These are phyloP conservation scores for Microcebus griseorufus DNA, from an alignment of 2,113 vertebrate genomes.

Conservation along the genomic window DNA sequence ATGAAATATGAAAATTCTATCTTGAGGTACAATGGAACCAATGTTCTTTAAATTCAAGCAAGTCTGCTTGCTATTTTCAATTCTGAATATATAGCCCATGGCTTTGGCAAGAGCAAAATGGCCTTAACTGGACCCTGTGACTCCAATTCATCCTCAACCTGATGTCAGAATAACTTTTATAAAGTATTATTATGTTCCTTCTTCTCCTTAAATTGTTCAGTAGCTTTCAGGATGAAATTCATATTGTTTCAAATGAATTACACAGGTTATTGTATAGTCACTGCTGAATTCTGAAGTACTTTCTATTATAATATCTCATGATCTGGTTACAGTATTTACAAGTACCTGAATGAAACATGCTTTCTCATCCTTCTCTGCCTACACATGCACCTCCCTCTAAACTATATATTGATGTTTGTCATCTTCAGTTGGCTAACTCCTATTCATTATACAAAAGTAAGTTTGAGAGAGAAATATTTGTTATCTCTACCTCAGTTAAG, in stretches of 20 bases:
- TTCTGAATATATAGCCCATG: not conserved
- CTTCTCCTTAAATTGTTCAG: not conserved
- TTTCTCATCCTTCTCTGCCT: not conserved
- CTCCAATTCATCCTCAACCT: not conserved
- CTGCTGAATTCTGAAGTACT: not conserved
- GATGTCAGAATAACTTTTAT: not conserved
- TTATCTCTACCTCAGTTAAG: not conserved
- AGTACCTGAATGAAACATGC: not conserved
- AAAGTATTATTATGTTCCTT: not conserved
- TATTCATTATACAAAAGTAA: not conserved
- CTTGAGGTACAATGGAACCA: not conserved
- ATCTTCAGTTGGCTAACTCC: not conserved
- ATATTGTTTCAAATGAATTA: not conserved
- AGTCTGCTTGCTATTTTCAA: not conserved
- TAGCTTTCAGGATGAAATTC: conserved; percentile 23
- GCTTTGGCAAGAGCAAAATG: not conserved
- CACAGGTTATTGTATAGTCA: not conserved
- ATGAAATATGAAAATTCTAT: not conserved
- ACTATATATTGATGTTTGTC: not conserved
- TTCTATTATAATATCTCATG: not conserved
- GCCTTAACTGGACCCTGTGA: not conserved
- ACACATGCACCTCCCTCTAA: not conserved
- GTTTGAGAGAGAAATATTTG: not conserved
- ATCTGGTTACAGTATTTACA: not conserved
- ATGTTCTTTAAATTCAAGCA: conserved; percentile 1